Evolutionary conservation across 2,113 vertebrate species (phyloP), one percentile per base, ranked within the genome.

Genomic region (Muntiacus muntjak): DNA sequence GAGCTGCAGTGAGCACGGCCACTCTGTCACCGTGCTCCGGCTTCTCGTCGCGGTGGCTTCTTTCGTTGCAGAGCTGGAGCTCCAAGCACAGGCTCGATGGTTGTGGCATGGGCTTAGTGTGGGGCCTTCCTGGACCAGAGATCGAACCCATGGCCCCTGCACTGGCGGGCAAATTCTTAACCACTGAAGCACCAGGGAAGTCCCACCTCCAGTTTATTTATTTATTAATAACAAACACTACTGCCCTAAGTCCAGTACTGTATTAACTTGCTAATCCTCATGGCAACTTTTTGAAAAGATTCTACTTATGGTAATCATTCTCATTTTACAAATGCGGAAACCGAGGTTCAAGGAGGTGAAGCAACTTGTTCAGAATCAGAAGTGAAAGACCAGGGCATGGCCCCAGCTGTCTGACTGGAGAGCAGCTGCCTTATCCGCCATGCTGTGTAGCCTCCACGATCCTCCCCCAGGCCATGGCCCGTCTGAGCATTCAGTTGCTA

Each of bases 401-500:
- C 84, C n/a, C 55, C 10, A 16, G 64, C 6, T 7, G 0, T 28
- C 45, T 5, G 71, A 60, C 28, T 15, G 1, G 3, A 16, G 11
- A 58, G 9, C 4, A 0, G 0, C 7, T 3, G 50, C 36, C 5
- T 50, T n/a, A 10, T 23, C 85, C 0, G 0, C 57, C 14, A 1
- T 1, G 76, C 50, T 6, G 1, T 2, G 23, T 33, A 5, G 5
- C 57, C 13, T 54, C 17, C 47, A 12, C 0, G 7, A n/a, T 25
- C 45, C n/a, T 60, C 36, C 2, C 33, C 36, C 19, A 2, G 26
- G 76, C 23, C 1, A 7, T 45, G 30, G 16, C 23, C 26, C 28
- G 47, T 17, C 23, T 43, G 6, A 12, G n/a, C 7, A 11, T 47
- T 47, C 71, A 26, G 16, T 2, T 23, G 11, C 54, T 9, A 15